Percentiles rank a stretch among this genome's conserved stretches.
Conservation (phyloP, 2,113 vertebrate genomes). For the Anolis sagrei region DNA sequence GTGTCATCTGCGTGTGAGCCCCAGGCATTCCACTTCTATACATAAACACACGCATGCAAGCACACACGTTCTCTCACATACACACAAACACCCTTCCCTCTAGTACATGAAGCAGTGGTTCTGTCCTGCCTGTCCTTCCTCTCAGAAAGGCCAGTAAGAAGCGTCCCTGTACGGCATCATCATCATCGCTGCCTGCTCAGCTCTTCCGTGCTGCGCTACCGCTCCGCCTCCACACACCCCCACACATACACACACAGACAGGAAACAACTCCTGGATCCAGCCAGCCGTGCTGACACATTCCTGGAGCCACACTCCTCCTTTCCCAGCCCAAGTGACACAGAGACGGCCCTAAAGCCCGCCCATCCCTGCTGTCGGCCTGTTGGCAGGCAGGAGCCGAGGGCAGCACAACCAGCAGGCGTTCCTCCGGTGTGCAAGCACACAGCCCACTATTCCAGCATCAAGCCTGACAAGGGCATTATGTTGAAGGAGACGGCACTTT, state of each 20-base stretch:
- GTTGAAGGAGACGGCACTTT: background rate
- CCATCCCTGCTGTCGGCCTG: background rate
- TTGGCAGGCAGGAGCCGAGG: background rate
- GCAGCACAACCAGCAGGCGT: background rate
- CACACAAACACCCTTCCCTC: background rate
- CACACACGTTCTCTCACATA: background rate
- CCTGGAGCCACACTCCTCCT: constrained; percentile 20
- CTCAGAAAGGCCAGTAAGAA: background rate
- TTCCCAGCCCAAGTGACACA: background rate
- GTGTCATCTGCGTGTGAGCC: background rate
- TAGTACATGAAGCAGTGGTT: background rate
- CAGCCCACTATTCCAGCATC: background rate
- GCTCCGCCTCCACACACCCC: constrained; percentile 16
- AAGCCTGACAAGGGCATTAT: background rate
- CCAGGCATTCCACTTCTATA: background rate
- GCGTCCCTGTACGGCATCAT: background rate
- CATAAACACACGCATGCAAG: background rate
- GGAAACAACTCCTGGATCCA: constrained; percentile 40
- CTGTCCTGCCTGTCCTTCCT: background rate
- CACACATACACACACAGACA: background rate
- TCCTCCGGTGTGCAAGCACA: background rate
- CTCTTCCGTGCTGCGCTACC: background rate
- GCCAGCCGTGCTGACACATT: constrained; percentile 23
- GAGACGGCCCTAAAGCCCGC: background rate
- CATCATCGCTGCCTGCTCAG: background rate